Conservation (phyloP, 2,113 vertebrate genomes). For the Lampris incognitus region DNA sequence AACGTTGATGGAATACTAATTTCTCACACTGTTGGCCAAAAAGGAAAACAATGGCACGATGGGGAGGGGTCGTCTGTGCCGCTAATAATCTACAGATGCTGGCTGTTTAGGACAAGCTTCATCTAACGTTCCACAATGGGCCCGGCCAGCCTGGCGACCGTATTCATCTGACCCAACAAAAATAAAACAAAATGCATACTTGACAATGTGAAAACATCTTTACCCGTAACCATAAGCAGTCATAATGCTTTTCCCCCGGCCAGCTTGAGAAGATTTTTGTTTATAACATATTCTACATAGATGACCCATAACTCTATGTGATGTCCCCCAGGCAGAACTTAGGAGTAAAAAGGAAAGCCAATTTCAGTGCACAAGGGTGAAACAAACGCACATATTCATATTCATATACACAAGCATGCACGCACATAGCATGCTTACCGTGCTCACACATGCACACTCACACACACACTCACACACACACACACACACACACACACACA, state of each 20-base stretch:
- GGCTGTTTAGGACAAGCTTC: not conserved
- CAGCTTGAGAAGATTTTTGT: constrained; percentile 40
- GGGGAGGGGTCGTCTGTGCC: constrained; percentile 12
- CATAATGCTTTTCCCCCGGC: constrained; percentile 5
- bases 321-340: constrained; percentile 61
- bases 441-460: constrained; percentile 23
- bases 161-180: not conserved
- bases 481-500: constrained; percentile 42
- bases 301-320: constrained; percentile 65
- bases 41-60: constrained; percentile 13
- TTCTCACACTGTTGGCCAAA: constrained; percentile 22
- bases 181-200: constrained; percentile 11
- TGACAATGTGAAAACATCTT: not conserved
- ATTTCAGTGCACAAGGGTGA: constrained; percentile 69
- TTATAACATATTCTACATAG: constrained; percentile 41
- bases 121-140: not conserved
- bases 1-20: constrained; percentile 22
- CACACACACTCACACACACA: constrained; percentile 69
- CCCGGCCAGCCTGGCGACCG: not conserved
- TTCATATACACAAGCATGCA: constrained; percentile 24
- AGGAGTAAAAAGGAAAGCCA: constrained; percentile 68
- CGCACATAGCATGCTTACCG: not conserved
- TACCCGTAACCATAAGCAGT: constrained; percentile 11
- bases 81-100: constrained; percentile 39
- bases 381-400: constrained; percentile 22